Evolutionary conservation across 2,113 vertebrate species (phyloP).

Genomic region (Tilapia sparmanii): DNA sequence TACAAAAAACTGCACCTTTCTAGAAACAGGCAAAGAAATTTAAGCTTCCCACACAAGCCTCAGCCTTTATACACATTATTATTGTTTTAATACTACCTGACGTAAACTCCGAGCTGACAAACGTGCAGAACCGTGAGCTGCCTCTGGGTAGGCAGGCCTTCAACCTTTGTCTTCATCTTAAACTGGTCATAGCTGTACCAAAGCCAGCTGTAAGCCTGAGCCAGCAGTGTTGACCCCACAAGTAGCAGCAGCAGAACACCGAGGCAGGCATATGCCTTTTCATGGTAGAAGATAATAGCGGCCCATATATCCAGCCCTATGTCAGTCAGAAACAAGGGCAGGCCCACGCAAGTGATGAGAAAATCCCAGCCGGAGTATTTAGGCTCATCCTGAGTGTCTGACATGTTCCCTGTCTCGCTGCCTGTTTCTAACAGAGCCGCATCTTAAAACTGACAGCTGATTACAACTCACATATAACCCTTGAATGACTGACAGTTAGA

Average conservation of each 20-base stretch:
- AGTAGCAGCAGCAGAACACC: neutral
- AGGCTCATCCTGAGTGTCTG: rapidly evolving
- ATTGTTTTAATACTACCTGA: conserved; percentile 23
- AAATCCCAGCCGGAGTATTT: neutral
- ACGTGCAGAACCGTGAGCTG: neutral
- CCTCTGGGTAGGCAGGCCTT: neutral
- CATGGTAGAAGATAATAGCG: neutral
- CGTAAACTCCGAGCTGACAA: conserved; percentile 52
- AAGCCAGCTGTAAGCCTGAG: neutral
- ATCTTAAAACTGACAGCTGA: neutral
- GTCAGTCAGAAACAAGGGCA: neutral
- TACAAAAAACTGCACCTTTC: rapidly evolving
- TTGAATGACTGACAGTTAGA: neutral
- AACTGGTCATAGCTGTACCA: neutral
- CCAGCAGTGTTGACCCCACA: neutral
- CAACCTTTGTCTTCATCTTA: neutral
- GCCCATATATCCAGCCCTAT: neutral
- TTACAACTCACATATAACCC: neutral
- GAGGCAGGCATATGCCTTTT: neutral
- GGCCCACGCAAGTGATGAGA: neutral
- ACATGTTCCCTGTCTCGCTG: neutral
- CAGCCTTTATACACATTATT: neutral
- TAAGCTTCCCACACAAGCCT: neutral
- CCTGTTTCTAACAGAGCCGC: neutral
- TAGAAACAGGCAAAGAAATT: neutral